Percentiles rank a stretch among this genome's conserved stretches.
Evolutionary conservation across 2,797 vertebrate species (phyloP).

Genomic region (Lepilemur septentrionalis): DNA sequence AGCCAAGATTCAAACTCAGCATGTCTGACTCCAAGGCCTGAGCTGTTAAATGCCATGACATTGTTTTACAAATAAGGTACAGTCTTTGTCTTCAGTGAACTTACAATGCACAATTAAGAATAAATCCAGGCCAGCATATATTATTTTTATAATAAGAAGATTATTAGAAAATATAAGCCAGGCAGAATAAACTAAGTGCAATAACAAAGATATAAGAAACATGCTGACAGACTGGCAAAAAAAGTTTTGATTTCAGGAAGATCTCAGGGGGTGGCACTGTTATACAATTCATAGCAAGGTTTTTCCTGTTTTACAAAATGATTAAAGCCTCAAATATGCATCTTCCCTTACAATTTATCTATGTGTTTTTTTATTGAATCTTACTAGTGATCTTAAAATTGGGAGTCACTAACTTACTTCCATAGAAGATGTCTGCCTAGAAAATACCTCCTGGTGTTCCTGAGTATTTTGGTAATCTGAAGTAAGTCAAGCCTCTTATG

Average conservation of each 20-base stretch:
- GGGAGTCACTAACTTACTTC: neutral
- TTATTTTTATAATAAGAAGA: neutral
- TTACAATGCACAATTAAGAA: neutral
- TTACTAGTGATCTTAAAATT: neutral
- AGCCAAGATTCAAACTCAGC: neutral
- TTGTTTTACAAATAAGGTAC: neutral
- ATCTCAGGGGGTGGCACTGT: neutral
- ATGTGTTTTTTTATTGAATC: neutral
- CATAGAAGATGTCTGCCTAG: neutral
- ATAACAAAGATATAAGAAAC: neutral
- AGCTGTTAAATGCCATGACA: neutral
- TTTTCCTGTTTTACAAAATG: neutral
- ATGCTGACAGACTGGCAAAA: neutral
- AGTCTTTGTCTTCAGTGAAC: neutral
- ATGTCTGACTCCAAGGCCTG: neutral
- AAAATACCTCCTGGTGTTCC: neutral
- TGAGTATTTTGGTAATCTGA: neutral
- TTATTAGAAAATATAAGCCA: neutral
- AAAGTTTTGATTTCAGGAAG: neutral
- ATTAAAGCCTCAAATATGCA: neutral
- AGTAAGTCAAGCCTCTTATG: neutral
- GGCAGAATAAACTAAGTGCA: neutral
- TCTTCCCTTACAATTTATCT: neutral
- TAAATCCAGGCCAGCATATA: neutral
- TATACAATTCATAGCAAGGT: neutral